Evolutionary conservation across 2,797 vertebrate genomes (phyloP).

Genomic region (Poecilia picta): DNA sequence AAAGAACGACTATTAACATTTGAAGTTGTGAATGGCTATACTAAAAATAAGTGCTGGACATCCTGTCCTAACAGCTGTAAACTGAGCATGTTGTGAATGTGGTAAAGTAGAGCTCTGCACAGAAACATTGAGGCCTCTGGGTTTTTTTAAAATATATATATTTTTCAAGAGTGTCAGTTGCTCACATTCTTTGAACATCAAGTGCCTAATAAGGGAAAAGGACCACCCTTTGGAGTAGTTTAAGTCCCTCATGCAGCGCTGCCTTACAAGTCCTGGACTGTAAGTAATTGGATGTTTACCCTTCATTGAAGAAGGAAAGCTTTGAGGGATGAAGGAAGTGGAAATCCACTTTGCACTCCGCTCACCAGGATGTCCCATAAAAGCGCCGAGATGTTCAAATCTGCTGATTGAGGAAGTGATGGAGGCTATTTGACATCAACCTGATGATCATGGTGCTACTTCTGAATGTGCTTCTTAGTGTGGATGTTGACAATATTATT

Average conservation of each 20-base stretch:
- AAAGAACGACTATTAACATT: slow-evolving; percentile 31
- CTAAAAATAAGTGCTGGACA: slow-evolving; percentile 17
- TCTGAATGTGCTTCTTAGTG: slow-evolving; percentile 51
- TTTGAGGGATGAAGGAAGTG: slow-evolving; percentile 70
- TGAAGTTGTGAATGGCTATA: slow-evolving; percentile 7
- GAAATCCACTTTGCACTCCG: slow-evolving; percentile 62
- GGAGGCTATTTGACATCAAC: slow-evolving; percentile 61
- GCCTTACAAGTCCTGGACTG: slow-evolving; percentile 64
- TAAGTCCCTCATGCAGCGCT: slow-evolving; percentile 56
- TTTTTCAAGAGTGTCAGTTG: slow-evolving; percentile 43
- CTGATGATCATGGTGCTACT: slow-evolving; percentile 62
- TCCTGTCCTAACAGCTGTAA: slow-evolving; percentile 7
- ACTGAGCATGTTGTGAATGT: slow-evolving; percentile 18
- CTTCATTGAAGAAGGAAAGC: slow-evolving; percentile 67
- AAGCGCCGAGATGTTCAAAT: slow-evolving; percentile 60
- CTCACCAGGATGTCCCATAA: slow-evolving; percentile 68
- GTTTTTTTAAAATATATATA: slow-evolving; percentile 38
- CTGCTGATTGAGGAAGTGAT: slow-evolving; percentile 66
- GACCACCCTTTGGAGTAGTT: slow-evolving; percentile 54
- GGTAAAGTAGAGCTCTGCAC: slow-evolving; percentile 29
- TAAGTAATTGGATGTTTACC: slow-evolving; percentile 76
- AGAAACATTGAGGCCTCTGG: slow-evolving; percentile 34
- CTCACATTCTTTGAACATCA: slow-evolving; percentile 63
- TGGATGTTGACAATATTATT: slow-evolving; percentile 52
- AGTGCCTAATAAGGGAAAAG: slow-evolving; percentile 60